These are phyloP conservation scores for Ostrea denselamellosa DNA, from an alignment of 1,140 invertebrate species.

Conservation along the genomic window DNA sequence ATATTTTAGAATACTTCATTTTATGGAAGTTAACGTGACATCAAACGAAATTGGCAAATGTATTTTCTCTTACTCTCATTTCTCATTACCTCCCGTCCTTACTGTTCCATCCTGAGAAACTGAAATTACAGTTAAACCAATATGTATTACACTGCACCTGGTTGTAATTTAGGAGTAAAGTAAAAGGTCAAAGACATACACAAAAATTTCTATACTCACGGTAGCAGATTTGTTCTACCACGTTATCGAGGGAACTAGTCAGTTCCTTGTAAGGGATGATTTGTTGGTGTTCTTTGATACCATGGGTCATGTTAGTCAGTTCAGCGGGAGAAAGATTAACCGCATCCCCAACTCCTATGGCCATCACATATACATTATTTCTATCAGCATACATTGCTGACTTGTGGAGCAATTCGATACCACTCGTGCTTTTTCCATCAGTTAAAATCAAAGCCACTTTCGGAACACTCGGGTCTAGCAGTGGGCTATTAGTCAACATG, in stretches of 20 bases:
- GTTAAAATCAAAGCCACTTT: constrained; percentile 27
- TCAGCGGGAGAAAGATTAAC: constrained; percentile 2
- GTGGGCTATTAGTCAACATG: background rate
- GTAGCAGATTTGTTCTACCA: constrained; percentile 21
- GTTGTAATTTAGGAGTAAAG: background rate
- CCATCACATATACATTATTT: constrained; percentile 34
- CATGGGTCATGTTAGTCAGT: constrained; percentile 28
- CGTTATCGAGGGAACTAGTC: background rate
- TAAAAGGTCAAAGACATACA: background rate
- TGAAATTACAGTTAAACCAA: background rate
- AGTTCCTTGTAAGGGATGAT: background rate
- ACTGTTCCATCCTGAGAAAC: constrained; percentile 6
- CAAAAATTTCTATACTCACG: background rate
- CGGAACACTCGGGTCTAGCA: background rate
- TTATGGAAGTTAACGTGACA: too few relatives aligned
- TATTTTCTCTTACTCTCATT: background rate
- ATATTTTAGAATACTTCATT: too few relatives aligned
- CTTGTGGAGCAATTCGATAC: background rate
- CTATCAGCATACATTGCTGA: constrained; percentile 25
- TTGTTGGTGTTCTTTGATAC: constrained; percentile 18
- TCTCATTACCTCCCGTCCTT: constrained; percentile 20
- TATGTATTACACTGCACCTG: background rate
- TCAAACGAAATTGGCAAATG: too few relatives aligned
- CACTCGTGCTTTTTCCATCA: constrained; percentile 37
- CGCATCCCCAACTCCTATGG: background rate